These are phyloP conservation scores for Colaptes auratus DNA, from an alignment of 2,113 vertebrate species.

Conservation along the genomic window DNA sequence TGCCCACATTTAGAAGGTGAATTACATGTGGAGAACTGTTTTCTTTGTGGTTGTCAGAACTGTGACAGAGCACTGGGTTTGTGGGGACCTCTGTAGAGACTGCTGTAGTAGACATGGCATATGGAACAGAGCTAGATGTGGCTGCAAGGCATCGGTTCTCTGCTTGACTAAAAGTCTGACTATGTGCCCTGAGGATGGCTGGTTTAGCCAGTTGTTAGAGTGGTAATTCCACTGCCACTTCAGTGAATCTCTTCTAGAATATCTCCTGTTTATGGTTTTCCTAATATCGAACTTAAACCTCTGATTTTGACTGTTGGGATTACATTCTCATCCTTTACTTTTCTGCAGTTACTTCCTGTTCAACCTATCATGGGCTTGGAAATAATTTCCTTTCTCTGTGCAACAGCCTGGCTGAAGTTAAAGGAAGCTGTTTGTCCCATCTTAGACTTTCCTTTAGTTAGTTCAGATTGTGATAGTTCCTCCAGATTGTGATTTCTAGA, in stretches of 20 bases:
- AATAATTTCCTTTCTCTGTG: background rate
- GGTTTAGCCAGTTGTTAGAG: background rate
- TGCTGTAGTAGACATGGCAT: background rate
- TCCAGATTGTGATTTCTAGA: background rate
- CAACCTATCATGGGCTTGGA: background rate
- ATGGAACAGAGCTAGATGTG: background rate
- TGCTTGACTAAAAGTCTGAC: background rate
- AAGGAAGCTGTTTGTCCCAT: background rate
- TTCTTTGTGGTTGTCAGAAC: background rate
- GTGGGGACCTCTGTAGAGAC: background rate
- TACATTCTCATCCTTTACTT: background rate
- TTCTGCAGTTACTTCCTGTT: background rate
- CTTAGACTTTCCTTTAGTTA: background rate
- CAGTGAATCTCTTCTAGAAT: background rate
- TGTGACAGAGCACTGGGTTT: background rate
- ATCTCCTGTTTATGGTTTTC: background rate
- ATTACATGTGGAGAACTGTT: background rate
- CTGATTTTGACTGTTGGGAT: conserved; percentile 9
- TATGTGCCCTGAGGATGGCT: background rate
- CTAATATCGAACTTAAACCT: conserved; percentile 26
- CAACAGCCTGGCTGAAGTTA: background rate
- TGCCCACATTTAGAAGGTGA: background rate
- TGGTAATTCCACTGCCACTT: background rate
- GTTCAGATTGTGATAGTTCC: background rate
- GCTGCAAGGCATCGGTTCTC: background rate